Percentiles rank a stretch among this genome's conserved stretches.
These are phyloP conservation scores for Erythrocebus patas DNA, from an alignment of 2,113 vertebrate species.

Conservation along the genomic window DNA sequence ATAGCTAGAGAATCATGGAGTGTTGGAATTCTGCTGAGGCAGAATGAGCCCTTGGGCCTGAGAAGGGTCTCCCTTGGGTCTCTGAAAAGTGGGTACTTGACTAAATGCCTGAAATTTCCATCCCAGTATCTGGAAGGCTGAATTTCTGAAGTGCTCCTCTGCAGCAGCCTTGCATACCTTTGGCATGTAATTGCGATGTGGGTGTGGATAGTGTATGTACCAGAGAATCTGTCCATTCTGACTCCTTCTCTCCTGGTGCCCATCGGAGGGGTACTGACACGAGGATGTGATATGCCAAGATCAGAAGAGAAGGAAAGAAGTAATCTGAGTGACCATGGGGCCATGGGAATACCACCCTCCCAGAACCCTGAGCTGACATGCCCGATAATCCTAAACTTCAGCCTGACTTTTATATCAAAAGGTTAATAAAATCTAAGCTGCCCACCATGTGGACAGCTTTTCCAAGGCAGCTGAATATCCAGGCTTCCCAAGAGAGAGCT, in stretches of 20 bases:
- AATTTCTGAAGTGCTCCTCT: background rate
- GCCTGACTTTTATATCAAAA: background rate
- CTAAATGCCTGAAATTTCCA: conserved; percentile 24
- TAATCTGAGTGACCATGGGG: background rate
- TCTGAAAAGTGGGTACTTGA: background rate
- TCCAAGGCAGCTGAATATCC: background rate
- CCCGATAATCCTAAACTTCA: background rate
- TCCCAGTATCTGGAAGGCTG: background rate
- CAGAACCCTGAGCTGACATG: background rate
- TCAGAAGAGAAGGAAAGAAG: background rate
- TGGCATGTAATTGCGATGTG: background rate
- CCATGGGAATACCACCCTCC: background rate
- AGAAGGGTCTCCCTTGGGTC: background rate
- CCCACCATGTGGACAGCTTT: background rate
- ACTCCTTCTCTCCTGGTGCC: background rate
- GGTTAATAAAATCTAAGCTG: background rate
- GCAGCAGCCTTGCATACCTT: background rate
- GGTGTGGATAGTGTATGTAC: background rate
- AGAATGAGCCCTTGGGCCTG: background rate
- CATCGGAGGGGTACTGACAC: background rate
- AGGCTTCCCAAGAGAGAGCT: background rate
- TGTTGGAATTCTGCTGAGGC: background rate
- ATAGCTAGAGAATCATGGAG: background rate
- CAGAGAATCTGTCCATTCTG: background rate
- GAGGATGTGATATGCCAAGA: background rate